Conservation (phyloP, 2,888 invertebrate species). For the Sarcophaga subvicina region DNA sequence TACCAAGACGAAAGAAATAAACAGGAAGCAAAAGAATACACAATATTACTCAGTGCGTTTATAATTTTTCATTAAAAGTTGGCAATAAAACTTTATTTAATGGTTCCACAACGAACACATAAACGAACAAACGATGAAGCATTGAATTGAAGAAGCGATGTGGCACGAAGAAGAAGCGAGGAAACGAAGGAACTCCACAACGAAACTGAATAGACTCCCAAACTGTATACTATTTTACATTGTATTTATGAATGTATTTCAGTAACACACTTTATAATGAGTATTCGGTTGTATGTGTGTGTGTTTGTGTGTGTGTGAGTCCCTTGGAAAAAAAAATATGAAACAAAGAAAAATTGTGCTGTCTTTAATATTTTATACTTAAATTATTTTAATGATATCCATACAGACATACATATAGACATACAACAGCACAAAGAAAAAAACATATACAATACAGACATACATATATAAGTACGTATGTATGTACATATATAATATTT, state of each 20-base stretch:
- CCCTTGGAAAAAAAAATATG: background rate
- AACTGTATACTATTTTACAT: constrained; percentile 15
- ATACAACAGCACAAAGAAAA: background rate
- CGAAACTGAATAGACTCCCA: background rate
- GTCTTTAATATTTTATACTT: constrained; percentile 64
- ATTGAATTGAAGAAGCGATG: constrained; percentile 14
- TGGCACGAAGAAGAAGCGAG: background rate
- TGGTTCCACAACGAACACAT: constrained; percentile 45
- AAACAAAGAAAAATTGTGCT: constrained; percentile 36
- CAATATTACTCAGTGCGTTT: constrained; percentile 54
- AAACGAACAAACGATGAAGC: constrained; percentile 5
- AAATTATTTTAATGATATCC: constrained; percentile 63
- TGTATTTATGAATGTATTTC: constrained; percentile 5
- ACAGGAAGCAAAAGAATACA: constrained; percentile 39
- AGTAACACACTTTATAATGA: background rate
- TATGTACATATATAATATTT: background rate
- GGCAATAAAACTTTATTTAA: constrained; percentile 68
- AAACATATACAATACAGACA: background rate
- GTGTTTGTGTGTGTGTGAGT: background rate
- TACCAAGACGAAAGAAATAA: constrained; percentile 37
- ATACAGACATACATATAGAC: constrained; percentile 1
- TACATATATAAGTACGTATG: background rate
- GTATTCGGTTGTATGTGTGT: background rate
- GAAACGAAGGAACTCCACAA: constrained; percentile 24
- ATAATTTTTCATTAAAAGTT: constrained; percentile 68